Conservation (phyloP, 2,113 vertebrate genomes). For the Epinephelus cyanopodus region DNA sequence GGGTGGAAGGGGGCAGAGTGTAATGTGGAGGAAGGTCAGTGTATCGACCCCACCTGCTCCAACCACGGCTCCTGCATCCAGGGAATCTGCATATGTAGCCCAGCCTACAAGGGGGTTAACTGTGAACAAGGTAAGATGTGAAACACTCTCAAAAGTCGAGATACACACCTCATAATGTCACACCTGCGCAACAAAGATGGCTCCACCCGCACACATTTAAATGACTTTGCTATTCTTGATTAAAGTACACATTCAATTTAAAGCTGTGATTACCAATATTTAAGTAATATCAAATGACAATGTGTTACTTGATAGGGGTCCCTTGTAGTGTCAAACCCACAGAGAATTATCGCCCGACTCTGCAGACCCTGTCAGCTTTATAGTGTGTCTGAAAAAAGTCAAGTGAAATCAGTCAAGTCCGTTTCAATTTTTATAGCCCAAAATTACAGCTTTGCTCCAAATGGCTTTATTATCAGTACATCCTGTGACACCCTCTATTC, state of each 20-base stretch:
- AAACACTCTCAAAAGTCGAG: not conserved
- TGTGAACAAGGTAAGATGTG: constrained; percentile 92
- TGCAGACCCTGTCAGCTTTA: not conserved
- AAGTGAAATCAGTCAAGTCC: not conserved
- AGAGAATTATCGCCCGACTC: not conserved
- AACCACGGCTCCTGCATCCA: constrained; percentile 95
- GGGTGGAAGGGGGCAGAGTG: constrained; percentile 98
- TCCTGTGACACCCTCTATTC: not conserved
- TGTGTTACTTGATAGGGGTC: constrained; percentile 12
- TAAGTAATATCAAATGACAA: constrained; percentile 2
- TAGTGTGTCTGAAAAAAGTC: not conserved
- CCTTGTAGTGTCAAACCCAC: not conserved
- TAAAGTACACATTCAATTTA: not conserved
- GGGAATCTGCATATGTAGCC: constrained; percentile 94
- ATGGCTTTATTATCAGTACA: not conserved
- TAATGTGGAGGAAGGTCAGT: constrained; percentile 95
- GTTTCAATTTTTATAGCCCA: not conserved
- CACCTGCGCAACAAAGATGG: no score
- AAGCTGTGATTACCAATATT: constrained; percentile 7
- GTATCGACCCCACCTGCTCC: constrained; percentile 96
- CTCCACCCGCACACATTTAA: not conserved
- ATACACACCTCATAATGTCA: not conserved
- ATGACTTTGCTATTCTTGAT: not conserved
- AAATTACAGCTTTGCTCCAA: constrained; percentile 2
- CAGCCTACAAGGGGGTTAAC: constrained; percentile 95